phyloP scores from a whole-genome alignment of 64 coral and sea anemone species.

The Exaiptasia diaphana region DNA sequence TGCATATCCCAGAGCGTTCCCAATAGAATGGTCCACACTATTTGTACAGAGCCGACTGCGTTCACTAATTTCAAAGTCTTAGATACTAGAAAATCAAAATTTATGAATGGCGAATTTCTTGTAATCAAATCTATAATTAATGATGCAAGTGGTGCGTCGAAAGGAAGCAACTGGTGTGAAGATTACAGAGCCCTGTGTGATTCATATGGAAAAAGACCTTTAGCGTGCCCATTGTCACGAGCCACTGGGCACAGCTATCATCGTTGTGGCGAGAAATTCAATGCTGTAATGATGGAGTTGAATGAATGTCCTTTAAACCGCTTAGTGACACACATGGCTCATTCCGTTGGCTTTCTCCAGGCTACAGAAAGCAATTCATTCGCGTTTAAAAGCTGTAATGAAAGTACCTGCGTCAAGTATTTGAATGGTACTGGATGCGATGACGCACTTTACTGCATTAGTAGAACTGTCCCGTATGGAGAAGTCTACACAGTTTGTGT shows the following conservation, averaged over 20 bases:
- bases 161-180: neutral
- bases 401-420: neutral
- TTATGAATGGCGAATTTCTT: neutral
- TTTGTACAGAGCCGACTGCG: neutral
- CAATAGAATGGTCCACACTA: neutral
- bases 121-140: neutral
- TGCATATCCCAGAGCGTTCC: neutral
- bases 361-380: conserved; percentile 42
- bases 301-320: conserved; percentile 28
- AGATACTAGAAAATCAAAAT: neutral
- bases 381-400: conserved; percentile 22
- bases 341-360: neutral
- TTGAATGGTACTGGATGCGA: conserved; percentile 23
- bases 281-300: conserved; percentile 8
- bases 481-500: conserved; percentile 40
- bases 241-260: neutral
- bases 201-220: conserved; percentile 27
- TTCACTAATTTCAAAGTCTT: conserved; percentile 4
- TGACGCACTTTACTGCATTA: conserved; percentile 23
- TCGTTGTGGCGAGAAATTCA: neutral
- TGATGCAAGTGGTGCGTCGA: neutral
- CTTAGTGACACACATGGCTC: conserved; percentile 31
- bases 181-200: conserved; percentile 44
- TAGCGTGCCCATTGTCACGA: conserved; percentile 13
- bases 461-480: neutral